Evolutionary conservation across 2,113 vertebrate genomes (phyloP).

Genomic region (Paradoxurus hermaphroditus): DNA sequence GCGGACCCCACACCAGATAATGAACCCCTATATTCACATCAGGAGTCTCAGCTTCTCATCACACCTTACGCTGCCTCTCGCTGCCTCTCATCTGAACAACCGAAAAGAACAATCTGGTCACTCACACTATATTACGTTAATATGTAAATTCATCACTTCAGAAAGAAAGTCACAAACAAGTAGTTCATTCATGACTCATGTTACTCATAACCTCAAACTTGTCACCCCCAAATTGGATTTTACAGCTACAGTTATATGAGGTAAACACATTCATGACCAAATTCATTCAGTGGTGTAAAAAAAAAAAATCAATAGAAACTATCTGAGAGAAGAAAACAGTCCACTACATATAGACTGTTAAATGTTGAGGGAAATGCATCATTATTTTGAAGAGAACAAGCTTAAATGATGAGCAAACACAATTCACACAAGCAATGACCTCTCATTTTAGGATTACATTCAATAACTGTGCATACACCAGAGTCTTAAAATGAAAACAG

Average conservation of each 20-base stretch:
- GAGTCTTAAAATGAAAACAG: conserved; percentile 18
- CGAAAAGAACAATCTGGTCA: conserved; percentile 63
- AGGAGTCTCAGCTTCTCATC: background rate
- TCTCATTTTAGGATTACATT: background rate
- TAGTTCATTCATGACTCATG: conserved; percentile 65
- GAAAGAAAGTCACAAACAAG: conserved; percentile 62
- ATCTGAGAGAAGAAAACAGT: background rate
- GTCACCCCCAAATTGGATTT: conserved; percentile 36
- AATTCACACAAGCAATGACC: background rate
- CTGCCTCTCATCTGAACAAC: background rate
- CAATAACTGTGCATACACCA: background rate
- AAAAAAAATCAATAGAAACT: background rate
- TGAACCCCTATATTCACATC: background rate
- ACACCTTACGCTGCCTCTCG: background rate
- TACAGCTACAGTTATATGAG: conserved; percentile 49
- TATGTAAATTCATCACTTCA: conserved; percentile 61
- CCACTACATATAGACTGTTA: background rate
- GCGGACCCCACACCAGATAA: background rate
- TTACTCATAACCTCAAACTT: conserved; percentile 64
- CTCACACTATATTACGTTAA: conserved; percentile 60
- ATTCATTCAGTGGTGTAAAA: conserved; percentile 1
- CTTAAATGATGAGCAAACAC: conserved; percentile 20
- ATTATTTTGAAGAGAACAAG: conserved; percentile 35
- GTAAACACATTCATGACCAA: conserved; percentile 47
- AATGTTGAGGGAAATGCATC: background rate